Base-by-base conservation (phyloP, 1,140 invertebrate genomes). In the Portunus trituberculatus region DNA sequence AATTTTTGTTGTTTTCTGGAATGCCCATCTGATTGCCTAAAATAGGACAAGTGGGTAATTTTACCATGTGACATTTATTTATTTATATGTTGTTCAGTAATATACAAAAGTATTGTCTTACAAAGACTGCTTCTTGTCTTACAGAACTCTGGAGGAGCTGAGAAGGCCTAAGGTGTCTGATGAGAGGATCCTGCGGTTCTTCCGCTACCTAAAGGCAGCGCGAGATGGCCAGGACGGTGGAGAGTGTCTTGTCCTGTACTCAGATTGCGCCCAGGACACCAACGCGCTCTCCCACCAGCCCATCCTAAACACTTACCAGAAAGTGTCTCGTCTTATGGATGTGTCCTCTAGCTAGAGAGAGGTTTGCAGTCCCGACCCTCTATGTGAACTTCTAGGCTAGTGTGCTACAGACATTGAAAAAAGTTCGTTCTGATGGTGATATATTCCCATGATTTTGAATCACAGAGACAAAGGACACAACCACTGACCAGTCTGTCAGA, bases 111-210 rank as follows among this genome's bases (percentile, higher is more conserved):
- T 39, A 32, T 84, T 31, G 8, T 28, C 39, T 10, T 28, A 39
- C 6, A 16, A 89, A 16, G 20, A 88, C 46, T 32, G 14, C 84
- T n/a, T 32, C n/a, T 12, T 59, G 6, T 83, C 28, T 31, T 32
- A 14, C 95, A 96, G 96, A 39, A 96, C 67, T n/a, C 45, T 95
- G 48, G 95, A 96, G 25, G 83, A 96, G 31, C 94, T 96, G 2
- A 91, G 93, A 88, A 94, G 93, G 45, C 96, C 96, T 10, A 94
- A 95, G 87, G 93, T 96, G 14, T 93, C 95, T 16, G 96, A 96
- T 76, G 96, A 96, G 82, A 87, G 95, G n/a, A 93, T 96, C 29
- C 90, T 96, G 28, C 93, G 96, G 4, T 96, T 96, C 96, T 96
- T 96, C 96, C 83, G 95, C 45, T 96, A 96, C 93, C 94, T 96